These are phyloP conservation scores for Sinotaia quadrata DNA, from an alignment of 2,888 invertebrate species.

Conservation along the genomic window DNA sequence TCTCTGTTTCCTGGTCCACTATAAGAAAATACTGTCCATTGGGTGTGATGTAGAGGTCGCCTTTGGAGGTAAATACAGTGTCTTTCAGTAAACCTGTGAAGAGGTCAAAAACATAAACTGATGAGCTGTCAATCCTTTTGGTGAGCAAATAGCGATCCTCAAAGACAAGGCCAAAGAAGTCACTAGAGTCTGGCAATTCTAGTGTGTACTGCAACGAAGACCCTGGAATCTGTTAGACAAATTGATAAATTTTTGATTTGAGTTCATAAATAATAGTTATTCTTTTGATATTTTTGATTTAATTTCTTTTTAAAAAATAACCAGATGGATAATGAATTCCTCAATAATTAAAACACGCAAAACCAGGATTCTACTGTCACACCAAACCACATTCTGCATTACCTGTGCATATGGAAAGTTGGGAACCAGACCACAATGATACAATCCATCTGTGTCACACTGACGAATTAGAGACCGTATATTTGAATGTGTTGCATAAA, in stretches of 20 bases:
- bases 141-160: constrained; percentile 55
- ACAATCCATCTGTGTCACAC: constrained; percentile 64
- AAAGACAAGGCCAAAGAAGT: constrained; percentile 51
- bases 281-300: background rate
- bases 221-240: constrained; percentile 53
- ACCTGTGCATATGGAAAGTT: constrained; percentile 65
- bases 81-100: constrained; percentile 56
- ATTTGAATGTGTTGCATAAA: constrained; percentile 63
- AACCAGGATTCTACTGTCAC: background rate
- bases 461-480: constrained; percentile 65
- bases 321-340: background rate
- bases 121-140: constrained; percentile 56
- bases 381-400: background rate
- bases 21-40: constrained; percentile 59
- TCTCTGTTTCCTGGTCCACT: constrained; percentile 66
- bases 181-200: constrained; percentile 41
- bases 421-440: constrained; percentile 66
- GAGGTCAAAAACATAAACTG: constrained; percentile 62
- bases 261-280: too few species aligned
- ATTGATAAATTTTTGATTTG: background rate
- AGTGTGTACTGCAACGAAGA: constrained; percentile 64
- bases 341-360: background rate
- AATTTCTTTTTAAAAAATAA: too few species aligned
- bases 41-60: constrained; percentile 65
- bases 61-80: constrained; percentile 63